Conservation (phyloP, 2,113 vertebrate species). For the Macaca fascicularis region T2T-MFA8v1.1 NC_088375.1:104481001-104481500, state of each 20-base stretch:
- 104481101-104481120: constrained; percentile 87
- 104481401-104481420: background rate
- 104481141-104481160: constrained; percentile 83
- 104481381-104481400: background rate
- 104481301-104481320: background rate
- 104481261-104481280: background rate
- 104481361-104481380: background rate
- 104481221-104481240: background rate
- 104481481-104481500: constrained; percentile 92
- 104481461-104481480: constrained; percentile 93
- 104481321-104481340: background rate
- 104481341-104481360: background rate
- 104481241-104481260: background rate
- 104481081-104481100: constrained; percentile 82
- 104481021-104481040: background rate
- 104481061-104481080: background rate
- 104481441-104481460: constrained; percentile 91
- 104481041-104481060: background rate
- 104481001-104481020: background rate
- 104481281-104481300: background rate
- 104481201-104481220: background rate
- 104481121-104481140: constrained; percentile 74
- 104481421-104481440: constrained; percentile 74
- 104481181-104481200: constrained; percentile 62
- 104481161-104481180: constrained; percentile 40